These are phyloP conservation scores for Platyrinchus mystaceus DNA, from an alignment of 2,797 vertebrate genomes.

Conservation along the genomic window DNA sequence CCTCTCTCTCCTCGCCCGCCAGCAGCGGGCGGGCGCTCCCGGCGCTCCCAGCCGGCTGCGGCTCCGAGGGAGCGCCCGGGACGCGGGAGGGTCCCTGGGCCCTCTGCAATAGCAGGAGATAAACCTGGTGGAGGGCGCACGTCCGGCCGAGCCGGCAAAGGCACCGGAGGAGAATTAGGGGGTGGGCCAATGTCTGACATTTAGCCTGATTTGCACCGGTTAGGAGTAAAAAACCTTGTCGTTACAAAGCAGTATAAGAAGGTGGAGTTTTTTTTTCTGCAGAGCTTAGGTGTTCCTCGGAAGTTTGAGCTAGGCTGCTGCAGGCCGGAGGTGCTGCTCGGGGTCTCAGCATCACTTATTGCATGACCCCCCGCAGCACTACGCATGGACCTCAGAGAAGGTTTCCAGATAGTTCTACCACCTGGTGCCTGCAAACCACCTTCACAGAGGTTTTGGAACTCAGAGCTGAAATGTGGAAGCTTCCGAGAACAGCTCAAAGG, in stretches of 20 bases:
- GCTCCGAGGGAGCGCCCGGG: rapidly evolving
- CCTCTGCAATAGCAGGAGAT: not conserved
- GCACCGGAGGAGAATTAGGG: not conserved
- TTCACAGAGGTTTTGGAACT: not conserved
- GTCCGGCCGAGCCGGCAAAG: no score
- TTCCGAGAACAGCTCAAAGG: not conserved
- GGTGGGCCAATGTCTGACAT: not conserved
- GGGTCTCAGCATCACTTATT: not conserved
- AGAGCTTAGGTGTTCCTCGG: rapidly evolving
- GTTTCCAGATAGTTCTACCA: not conserved
- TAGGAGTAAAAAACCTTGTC: not conserved
- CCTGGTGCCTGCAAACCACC: no score
- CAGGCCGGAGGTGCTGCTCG: rapidly evolving
- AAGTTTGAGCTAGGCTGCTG: not conserved
- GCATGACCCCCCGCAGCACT: not conserved
- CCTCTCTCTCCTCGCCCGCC: not conserved
- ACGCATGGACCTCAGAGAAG: not conserved
- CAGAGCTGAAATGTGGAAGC: not conserved
- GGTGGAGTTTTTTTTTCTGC: no score
- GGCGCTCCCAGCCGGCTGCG: not conserved
- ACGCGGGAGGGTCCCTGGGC: rapidly evolving
- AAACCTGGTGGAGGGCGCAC: rapidly evolving
- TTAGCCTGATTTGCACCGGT: not conserved
- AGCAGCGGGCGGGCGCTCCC: rapidly evolving
- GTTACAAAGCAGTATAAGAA: rapidly evolving